phyloP scores from a whole-genome alignment of 2,797 vertebrate genomes.

The Megalops cyprinoides region DNA sequence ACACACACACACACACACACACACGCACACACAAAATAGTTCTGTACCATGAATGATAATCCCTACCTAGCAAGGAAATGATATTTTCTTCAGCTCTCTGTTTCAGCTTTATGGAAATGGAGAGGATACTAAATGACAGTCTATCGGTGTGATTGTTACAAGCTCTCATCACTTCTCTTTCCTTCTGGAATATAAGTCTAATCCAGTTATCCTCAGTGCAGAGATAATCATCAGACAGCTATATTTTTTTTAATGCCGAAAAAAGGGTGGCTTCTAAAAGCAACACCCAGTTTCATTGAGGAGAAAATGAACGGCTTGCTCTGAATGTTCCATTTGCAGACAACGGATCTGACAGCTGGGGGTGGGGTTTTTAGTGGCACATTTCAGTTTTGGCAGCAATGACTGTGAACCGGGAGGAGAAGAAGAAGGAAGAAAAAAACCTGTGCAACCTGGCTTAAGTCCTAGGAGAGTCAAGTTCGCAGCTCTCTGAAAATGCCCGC shows the following conservation, averaged over 20 bases:
- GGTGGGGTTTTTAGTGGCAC: not conserved
- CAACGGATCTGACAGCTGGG: constrained; percentile 12
- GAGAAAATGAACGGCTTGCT: constrained; percentile 33
- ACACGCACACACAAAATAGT: not conserved
- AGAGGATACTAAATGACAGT: not conserved
- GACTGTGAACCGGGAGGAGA: not conserved
- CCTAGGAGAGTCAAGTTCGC: not conserved
- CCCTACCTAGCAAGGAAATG: not conserved
- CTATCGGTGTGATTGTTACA: constrained; percentile 21
- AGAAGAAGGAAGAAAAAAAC: not conserved
- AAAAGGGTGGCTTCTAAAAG: constrained; percentile 35
- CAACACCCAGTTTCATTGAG: constrained; percentile 37
- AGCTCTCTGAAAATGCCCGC: not conserved
- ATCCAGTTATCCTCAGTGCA: constrained; percentile 7
- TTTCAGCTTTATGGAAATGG: constrained; percentile 4
- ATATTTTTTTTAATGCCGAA: constrained; percentile 24
- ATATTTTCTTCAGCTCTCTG: constrained; percentile 3
- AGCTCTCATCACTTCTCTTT: not conserved
- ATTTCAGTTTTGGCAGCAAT: constrained; percentile 7
- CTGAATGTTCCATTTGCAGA: constrained; percentile 10
- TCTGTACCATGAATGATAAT: constrained; percentile 6
- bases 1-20: not conserved
- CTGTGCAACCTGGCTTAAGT: not conserved
- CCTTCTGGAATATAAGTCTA: not conserved
- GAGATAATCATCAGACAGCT: constrained; percentile 24